phyloP scores from a whole-genome alignment of 2,888 invertebrate genomes.

The Melipona bicolor region DNA sequence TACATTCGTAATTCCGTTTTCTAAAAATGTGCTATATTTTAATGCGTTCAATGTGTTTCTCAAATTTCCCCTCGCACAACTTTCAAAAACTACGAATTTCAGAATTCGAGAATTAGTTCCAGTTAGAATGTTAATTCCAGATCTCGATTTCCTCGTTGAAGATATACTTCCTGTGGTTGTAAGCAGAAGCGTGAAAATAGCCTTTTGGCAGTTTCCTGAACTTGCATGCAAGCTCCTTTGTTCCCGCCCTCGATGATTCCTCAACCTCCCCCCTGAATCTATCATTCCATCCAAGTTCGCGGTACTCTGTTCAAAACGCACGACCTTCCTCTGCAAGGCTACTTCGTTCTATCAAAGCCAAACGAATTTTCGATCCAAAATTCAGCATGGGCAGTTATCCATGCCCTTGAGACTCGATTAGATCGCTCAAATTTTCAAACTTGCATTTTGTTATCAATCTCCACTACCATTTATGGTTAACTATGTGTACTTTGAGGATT shows the following conservation, averaged over 20 bases:
- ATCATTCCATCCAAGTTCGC: neutral
- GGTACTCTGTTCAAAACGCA: no score
- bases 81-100: neutral
- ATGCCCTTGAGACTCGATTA: no score
- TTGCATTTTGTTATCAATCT: no score
- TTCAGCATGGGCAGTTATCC: no score
- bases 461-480: no score
- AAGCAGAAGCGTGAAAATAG: conserved; percentile 7
- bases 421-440: no score
- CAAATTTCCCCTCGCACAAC: no score
- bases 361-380: neutral
- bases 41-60: no score
- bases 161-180: neutral
- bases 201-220: neutral
- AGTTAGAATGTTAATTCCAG: neutral
- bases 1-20: no score
- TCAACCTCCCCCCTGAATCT: no score
- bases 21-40: no score
- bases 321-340: neutral
- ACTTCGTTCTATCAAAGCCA: neutral
- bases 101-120: neutral
- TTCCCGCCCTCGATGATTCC: neutral
- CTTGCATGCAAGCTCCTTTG: neutral
- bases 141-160: neutral
- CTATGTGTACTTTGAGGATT: no score